Conservation (phyloP, 2,888 invertebrate genomes). For the Drosophila dives region DNA sequence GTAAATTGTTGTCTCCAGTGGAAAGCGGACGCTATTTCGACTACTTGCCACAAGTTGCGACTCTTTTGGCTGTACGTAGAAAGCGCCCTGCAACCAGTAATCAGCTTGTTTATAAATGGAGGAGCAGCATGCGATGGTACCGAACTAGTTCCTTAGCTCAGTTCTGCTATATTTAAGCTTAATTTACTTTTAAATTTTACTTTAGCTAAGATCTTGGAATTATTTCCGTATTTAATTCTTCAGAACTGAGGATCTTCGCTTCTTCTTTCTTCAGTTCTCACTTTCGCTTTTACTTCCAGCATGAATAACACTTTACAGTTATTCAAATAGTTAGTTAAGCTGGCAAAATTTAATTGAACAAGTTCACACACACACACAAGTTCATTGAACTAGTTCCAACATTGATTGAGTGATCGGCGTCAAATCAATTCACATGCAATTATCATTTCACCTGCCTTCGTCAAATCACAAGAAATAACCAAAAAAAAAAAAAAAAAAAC, state of each 20-base stretch:
- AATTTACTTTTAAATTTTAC: not conserved
- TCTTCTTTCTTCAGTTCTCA: not conserved
- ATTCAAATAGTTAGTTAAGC: not conserved
- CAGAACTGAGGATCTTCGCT: not conserved
- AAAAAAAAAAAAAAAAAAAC: slow-evolving; percentile 1
- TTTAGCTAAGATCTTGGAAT: not conserved
- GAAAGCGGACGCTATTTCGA: slow-evolving; percentile 43
- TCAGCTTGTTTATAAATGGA: slow-evolving; percentile 1
- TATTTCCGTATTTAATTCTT: not conserved
- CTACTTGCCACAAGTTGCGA: slow-evolving; percentile 19
- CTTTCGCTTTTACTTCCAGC: not conserved
- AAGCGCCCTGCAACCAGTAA: slow-evolving; percentile 36
- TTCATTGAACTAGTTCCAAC: slow-evolving; percentile 39
- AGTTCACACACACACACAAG: slow-evolving; percentile 11
- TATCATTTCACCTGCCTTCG: slow-evolving; percentile 56
- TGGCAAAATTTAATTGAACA: not conserved
- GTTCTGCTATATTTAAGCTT: not conserved
- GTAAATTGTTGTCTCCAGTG: slow-evolving; percentile 66
- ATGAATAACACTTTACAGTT: not conserved
- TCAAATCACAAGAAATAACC: slow-evolving; percentile 10
- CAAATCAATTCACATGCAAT: slow-evolving; percentile 59
- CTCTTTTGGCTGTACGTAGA: slow-evolving; percentile 28
- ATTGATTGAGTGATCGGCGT: slow-evolving; percentile 45
- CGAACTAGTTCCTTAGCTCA: slow-evolving; percentile 16
- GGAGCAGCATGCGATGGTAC: not conserved